Evolutionary conservation across 1,140 invertebrate species (phyloP), one percentile per base, ranked within the genome.

Genomic region (Drosophila paulistorum): DNA sequence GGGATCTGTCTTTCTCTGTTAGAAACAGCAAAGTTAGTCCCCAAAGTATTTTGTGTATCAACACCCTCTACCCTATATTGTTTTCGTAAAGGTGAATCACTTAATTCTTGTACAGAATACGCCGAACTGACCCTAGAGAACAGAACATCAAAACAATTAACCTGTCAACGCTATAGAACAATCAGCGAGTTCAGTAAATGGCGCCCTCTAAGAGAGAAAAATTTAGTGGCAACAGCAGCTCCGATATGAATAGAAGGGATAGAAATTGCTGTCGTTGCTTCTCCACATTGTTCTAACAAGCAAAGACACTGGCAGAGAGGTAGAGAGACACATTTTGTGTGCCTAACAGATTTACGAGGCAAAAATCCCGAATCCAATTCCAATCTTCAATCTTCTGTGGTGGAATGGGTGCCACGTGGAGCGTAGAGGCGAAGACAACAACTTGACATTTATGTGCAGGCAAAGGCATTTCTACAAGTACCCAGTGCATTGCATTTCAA

Each of bases 401-500:
- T 11, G 20, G 10, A 57, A 37, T 11, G 48, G 3, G 7, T 51
- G 41, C 41, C 74, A 76, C 74, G 74, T 77, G 74, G 62, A 72
- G 83, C 71, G 68, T 77, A 68, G 70, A 80, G 84, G 84, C 84
- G 84, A 78, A 89, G 84, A 87, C 84, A 87, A 89, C 70, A 71
- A 63, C 86, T 89, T 86, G 83, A 86, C 84, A 89, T 86, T 86
- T 80, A 86, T 86, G 83, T 87, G 79, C 76, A 77, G 81, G 79
- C 72, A 71, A 87, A 79, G 74, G 72, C 79, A 83, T 63, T 82
- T 87, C 57, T 70, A 57, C 66, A 70, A 87, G 82, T 82, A 74
- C 73, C 33, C 17, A 71, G 67, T 67, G 23, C 55, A 71, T 72
- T 54, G 65, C 60, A 71, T 76, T 87, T 87, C 84, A 87, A 87